These are phyloP conservation scores for Aquatica leii DNA, from an alignment of 2,888 invertebrate species.

Conservation along the genomic window DNA sequence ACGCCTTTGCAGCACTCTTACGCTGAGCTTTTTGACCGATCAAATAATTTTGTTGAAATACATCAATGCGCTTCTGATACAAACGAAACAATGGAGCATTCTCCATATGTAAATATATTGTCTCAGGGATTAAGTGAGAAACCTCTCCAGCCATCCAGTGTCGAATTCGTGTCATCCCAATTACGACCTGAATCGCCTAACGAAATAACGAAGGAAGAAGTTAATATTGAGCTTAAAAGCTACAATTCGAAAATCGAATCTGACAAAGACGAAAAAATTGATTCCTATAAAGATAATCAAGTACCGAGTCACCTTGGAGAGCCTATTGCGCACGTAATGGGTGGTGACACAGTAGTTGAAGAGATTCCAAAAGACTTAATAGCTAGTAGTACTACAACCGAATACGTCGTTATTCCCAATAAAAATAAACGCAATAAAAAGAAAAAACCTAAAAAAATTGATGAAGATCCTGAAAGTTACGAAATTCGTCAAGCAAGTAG, in stretches of 20 bases:
- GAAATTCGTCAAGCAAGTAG: conserved; percentile 61
- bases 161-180: conserved; percentile 46
- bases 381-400: conserved; percentile 44
- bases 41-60: conserved; percentile 8
- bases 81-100: conserved; percentile 49
- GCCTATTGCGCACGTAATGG: conserved; percentile 46
- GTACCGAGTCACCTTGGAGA: conserved; percentile 54
- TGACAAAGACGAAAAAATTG: conserved; percentile 49
- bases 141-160: conserved; percentile 68
- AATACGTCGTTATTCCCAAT: conserved; percentile 48
- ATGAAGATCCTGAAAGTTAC: conserved; percentile 40
- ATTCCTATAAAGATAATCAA: conserved; percentile 44
- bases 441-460: conserved; percentile 49
- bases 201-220: conserved; percentile 49
- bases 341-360: conserved; percentile 47
- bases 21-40: no score
- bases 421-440: conserved; percentile 49
- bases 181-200: conserved; percentile 40
- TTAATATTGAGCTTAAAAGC: background rate
- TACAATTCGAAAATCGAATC: conserved; percentile 19
- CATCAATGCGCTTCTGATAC: background rate
- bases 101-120: conserved; percentile 77
- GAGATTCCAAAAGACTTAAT: conserved; percentile 47
- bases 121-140: conserved; percentile 67
- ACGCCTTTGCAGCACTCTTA: conserved; percentile 32